Conservation (phyloP, 1,140 invertebrate species). For the Brachystomella parvula region DNA sequence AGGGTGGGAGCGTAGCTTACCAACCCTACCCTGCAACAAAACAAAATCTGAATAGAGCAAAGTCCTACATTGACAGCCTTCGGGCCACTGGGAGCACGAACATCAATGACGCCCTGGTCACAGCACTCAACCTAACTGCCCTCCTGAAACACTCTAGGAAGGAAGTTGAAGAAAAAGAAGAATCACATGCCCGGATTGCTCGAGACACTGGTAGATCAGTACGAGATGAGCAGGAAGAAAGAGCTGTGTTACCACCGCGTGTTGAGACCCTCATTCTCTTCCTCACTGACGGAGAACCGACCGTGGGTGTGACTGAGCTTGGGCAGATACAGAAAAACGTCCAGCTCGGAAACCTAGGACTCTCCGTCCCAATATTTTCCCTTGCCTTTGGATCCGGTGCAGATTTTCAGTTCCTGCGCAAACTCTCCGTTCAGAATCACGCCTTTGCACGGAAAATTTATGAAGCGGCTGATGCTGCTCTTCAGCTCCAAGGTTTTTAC, state of each 20-base stretch:
- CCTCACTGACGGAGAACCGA: slow-evolving; percentile 64
- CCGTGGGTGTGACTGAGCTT: slow-evolving; percentile 50
- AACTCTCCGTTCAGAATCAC: slow-evolving; percentile 55
- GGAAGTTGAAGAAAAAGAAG: slow-evolving; percentile 1
- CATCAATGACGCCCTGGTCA: slow-evolving; percentile 53
- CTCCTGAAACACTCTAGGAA: slow-evolving; percentile 15
- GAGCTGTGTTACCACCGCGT: background rate
- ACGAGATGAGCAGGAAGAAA: too few species aligned
- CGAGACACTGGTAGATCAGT: background rate
- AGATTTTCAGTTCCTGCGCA: slow-evolving; percentile 56
- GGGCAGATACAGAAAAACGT: slow-evolving; percentile 45
- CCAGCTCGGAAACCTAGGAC: slow-evolving; percentile 7
- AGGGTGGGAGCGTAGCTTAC: background rate
- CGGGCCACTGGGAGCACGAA: slow-evolving; percentile 52
- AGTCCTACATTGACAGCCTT: slow-evolving; percentile 49
- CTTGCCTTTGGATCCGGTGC: slow-evolving; percentile 62
- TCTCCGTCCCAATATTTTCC: slow-evolving; percentile 49
- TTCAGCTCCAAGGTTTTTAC: slow-evolving; percentile 63
- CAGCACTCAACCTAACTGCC: slow-evolving; percentile 47
- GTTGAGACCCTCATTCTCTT: slow-evolving; percentile 60
- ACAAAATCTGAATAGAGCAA: slow-evolving; percentile 51
- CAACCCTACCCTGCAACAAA: slow-evolving; percentile 43
- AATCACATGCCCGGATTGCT: slow-evolving; percentile 4
- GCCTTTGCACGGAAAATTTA: slow-evolving; percentile 64
- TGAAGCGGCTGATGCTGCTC: slow-evolving; percentile 58